phyloP scores from a whole-genome alignment of 2,888 invertebrate species.

The Lasius fuliginosus region DNA sequence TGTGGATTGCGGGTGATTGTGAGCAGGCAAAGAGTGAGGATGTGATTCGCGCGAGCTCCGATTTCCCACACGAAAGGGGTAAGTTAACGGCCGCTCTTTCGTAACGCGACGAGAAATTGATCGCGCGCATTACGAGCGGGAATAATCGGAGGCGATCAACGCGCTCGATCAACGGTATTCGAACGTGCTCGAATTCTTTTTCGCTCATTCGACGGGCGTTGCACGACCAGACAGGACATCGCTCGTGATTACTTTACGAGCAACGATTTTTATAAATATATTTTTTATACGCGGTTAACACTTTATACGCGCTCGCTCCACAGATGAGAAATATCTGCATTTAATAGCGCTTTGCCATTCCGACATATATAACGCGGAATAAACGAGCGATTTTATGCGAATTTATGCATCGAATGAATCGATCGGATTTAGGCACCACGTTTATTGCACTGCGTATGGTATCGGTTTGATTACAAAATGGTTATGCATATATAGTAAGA shows the following conservation, averaged over 20 bases:
- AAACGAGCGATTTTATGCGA: neutral
- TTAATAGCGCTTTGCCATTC: neutral
- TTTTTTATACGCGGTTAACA: conserved; percentile 27
- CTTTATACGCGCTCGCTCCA: neutral
- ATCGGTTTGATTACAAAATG: conserved; percentile 27
- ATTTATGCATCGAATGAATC: neutral
- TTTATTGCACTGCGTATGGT: neutral
- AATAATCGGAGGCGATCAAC: conserved; percentile 38
- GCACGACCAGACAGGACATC: neutral
- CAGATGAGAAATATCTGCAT: neutral
- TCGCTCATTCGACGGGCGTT: neutral
- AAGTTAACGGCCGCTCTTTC: conserved; percentile 60
- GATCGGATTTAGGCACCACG: neutral
- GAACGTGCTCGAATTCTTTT: neutral
- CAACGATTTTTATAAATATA: neutral
- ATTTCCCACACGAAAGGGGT: conserved; percentile 59
- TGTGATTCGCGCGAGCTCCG: conserved; percentile 43
- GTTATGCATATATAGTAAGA: neutral
- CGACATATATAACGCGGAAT: neutral
- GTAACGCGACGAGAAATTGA: conserved; percentile 60
- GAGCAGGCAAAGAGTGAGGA: conserved; percentile 40
- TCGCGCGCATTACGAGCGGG: conserved; percentile 49
- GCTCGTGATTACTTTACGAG: conserved; percentile 2
- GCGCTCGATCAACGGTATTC: neutral
- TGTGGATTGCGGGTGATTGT: conserved; percentile 32